Percentiles rank a stretch among this genome's conserved stretches.
phyloP scores from a whole-genome alignment of 2,888 invertebrate species.

The Stramonita haemastoma region DNA sequence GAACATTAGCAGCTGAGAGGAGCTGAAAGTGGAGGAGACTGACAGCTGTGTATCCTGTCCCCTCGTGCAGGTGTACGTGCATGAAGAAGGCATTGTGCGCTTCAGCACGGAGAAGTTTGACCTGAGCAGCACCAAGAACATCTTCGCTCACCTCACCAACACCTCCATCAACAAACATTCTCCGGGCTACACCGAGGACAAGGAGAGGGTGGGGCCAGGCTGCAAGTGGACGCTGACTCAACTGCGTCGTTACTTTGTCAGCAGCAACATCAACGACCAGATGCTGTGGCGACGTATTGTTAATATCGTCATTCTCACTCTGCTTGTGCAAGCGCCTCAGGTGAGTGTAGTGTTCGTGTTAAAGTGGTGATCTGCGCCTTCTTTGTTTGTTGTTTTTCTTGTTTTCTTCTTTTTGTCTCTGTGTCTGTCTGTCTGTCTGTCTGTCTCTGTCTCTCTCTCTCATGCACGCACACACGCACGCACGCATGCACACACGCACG shows the following conservation, averaged over 20 bases:
- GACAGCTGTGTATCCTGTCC: too few species aligned
- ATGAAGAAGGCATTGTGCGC: conserved; percentile 77
- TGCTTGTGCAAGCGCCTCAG: conserved; percentile 83
- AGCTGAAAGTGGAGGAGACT: too few species aligned
- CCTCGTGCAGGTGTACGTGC: conserved; percentile 72
- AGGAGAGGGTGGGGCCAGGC: conserved; percentile 88
- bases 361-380: not conserved
- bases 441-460: not conserved
- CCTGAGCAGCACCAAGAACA: conserved; percentile 67
- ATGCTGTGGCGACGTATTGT: conserved; percentile 88
- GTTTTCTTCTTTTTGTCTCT: not conserved
- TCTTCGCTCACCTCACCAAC: conserved; percentile 75
- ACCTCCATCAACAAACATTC: conserved; percentile 75
- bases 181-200: conserved; percentile 88
- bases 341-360: conserved; percentile 44
- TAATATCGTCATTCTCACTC: conserved; percentile 86
- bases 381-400: not conserved
- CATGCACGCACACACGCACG: too few species aligned
- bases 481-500: too few species aligned
- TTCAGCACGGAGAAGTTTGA: conserved; percentile 91
- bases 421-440: not conserved
- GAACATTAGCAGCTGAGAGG: too few species aligned
- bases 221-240: conserved; percentile 92
- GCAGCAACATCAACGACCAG: conserved; percentile 86
- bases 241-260: conserved; percentile 85